Evolutionary conservation across 2,888 invertebrate species (phyloP), one percentile per base, ranked within the genome.

Genomic region (Leucania comma): DNA sequence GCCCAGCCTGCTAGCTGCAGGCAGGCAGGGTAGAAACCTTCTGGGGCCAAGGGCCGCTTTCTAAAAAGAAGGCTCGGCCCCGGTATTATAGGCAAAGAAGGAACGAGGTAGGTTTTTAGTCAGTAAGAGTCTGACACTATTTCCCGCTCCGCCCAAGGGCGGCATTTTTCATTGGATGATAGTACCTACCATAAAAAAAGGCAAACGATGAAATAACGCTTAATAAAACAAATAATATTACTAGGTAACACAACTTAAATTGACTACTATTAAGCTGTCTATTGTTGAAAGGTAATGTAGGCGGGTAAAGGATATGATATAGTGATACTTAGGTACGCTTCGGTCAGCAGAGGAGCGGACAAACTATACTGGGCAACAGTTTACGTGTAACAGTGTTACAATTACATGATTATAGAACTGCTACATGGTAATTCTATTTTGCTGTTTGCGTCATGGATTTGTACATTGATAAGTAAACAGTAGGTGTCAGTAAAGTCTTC

Each of bases 251-350:
- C 66, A 78, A 66, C 64, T 81, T 67, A 84, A 87, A 88, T 85
- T 86, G 86, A 86, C 79, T 80, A 78, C 81, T 82, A 88, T 86
- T 87, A 88, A 82, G 81, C 75, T 81, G 80, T 81, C 83, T 76
- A 83, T 86, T 84, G 84, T 83, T 54, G 79, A 86, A 86, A 85
- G 78, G 82, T 82, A 84, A 87, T 83, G 83, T 85, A 84, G 80
- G 76, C 80, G 78, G 66, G 74, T 78, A 69, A 57, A 58, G 59
- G 38, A 42, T 9, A 14, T 22, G 29, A 6, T 29, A 9, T 17
- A 72, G 68, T 67, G 5, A 48, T 10, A 29, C 51, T 42, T 26
- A 42, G 0, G 2, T n/a, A 5, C 26, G 48, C 5, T 24, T 17
- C 2, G 1, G 22, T 6, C n/a, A n/a, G 32, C 2, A 54, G 68